Evolutionary conservation across 1,140 invertebrate genomes (phyloP), one percentile per base, ranked within the genome.

Genomic region (Leptopilina clavipes): DNA sequence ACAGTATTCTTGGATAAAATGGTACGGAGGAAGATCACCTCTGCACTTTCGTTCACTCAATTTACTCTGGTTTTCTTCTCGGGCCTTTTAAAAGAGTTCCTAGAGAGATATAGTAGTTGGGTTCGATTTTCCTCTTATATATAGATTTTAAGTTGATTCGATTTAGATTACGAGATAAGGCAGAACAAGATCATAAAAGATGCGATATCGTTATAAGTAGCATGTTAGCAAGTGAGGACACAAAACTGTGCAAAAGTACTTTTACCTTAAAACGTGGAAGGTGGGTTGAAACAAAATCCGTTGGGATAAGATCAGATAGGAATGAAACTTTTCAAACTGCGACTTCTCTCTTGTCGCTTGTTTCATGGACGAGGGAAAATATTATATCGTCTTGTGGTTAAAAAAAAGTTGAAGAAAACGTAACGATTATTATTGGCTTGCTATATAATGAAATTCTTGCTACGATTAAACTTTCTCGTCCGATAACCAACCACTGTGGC

Each of bases 271-370:
- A n/a, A n/a, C n/a, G n/a, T n/a, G 37, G 31, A 43, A 52, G 7
- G 0, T 1, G 37, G 11, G 59, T 52, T 37, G 48, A 22, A 31
- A 18, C n/a, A 44, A 52, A 74, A 59, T 59, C 43, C 73, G 59
- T 40, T 48, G 43, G 56, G 56, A 54, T 40, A 6, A 19, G 78
- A 76, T 74, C 72, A 76, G 77, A 79, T 79, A 52, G 45, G 37
- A 73, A 80, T 79, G 73, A 78, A 80, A 78, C 74, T 79, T 80
- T 80, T 9, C 31, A 76, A 40, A 76, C 71, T 17, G n/a, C n/a
- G 44, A 17, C 19, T 65, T 65, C 54, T 0, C 37, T 8, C 8
- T 9, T 40, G 1, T 9, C 9, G 25, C 25, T 31, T 31, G 25
- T 31, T 74, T 40, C 9, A 10, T 18, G 48, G 54, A 59, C 54